Evolutionary conservation across 2,888 invertebrate genomes (phyloP), one percentile per base, ranked within the genome.

Genomic region (Trypoxylon attenuatum): DNA sequence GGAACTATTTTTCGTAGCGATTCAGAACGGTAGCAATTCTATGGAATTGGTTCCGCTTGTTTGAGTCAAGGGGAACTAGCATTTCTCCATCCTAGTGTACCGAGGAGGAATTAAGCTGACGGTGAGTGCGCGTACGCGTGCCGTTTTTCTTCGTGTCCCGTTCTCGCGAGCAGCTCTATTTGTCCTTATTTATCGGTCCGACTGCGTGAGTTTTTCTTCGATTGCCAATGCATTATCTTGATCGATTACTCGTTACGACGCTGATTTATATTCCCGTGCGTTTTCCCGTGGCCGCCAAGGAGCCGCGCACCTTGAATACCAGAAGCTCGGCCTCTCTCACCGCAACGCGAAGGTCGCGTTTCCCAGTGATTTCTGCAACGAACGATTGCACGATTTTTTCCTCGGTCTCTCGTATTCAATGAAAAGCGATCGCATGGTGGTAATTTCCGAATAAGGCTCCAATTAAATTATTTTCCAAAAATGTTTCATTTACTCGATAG

Each of bases 241-340:
- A 78, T 78, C 77, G 78, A 77, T 78, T 70, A 76, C 76, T 68
- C 68, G 74, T 69, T 76, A 74, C 76, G 69, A 72, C 73, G 63
- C 76, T 77, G 77, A 78, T 76, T 77, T 76, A 77, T 74, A 77
- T 76, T 77, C 69, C 69, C 49, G 54, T 46, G 61, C 59, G 69
- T 57, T 68, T 65, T 67, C 65, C 60, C 60, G 49, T 25, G 42
- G 38, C 19, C 5, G 18, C 8, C 19, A n/a, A n/a, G n/a, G 39
- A 41, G 29, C 46, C 38, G 45, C 16, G 59, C 38, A 60, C 27
- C 61, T 46, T 41, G 59, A 42, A 39, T 46, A 25, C 47, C 53
- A 42, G 21, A 13, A 27, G 22, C n/a, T n/a, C 41, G 23, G 29
- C 23, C 56, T 50, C 5, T 23, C 19, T 13, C 46, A 38, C 33